Conservation (phyloP, 2,888 invertebrate species). For the Tachystola acroxantha region DNA sequence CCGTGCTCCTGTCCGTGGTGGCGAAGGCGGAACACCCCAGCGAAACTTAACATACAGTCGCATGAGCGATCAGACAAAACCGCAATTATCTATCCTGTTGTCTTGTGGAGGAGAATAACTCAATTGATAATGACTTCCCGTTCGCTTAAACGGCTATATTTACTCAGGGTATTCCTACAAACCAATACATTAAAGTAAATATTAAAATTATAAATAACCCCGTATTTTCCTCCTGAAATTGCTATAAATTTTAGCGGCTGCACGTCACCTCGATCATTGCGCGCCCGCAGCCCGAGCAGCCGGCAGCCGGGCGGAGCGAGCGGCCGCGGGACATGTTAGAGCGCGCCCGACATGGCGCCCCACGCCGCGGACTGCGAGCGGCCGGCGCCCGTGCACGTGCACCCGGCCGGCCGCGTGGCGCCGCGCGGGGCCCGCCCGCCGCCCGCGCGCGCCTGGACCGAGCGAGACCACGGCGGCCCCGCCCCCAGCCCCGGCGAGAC, state of each 20-base stretch:
- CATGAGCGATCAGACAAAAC: too few relatives aligned
- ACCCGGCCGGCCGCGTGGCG: constrained; percentile 27
- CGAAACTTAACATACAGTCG: too few relatives aligned
- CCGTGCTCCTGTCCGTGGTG: too few relatives aligned
- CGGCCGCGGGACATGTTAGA: neutral
- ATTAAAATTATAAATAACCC: constrained; percentile 1
- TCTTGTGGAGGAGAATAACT: too few relatives aligned
- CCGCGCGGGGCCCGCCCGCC: constrained; percentile 30
- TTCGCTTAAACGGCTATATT: neutral
- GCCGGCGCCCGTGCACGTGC: constrained; percentile 15
- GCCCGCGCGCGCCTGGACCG: constrained; percentile 47
- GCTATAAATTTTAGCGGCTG: neutral
- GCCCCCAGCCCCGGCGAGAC: constrained; percentile 48
- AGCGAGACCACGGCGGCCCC: constrained; percentile 28
- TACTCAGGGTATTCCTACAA: constrained; percentile 19
- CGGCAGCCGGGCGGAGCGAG: neutral
- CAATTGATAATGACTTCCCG: neutral
- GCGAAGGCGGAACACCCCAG: too few relatives aligned
- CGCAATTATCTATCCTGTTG: too few relatives aligned
- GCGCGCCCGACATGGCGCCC: neutral
- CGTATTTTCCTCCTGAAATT: constrained; percentile 22
- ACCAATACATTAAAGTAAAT: constrained; percentile 12
- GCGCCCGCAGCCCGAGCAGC: constrained; percentile 18
- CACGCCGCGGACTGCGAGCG: neutral
- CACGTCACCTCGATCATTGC: constrained; percentile 14